These are phyloP conservation scores for Streptopelia turtur DNA, from an alignment of 2,797 vertebrate genomes.

Conservation along the genomic window DNA sequence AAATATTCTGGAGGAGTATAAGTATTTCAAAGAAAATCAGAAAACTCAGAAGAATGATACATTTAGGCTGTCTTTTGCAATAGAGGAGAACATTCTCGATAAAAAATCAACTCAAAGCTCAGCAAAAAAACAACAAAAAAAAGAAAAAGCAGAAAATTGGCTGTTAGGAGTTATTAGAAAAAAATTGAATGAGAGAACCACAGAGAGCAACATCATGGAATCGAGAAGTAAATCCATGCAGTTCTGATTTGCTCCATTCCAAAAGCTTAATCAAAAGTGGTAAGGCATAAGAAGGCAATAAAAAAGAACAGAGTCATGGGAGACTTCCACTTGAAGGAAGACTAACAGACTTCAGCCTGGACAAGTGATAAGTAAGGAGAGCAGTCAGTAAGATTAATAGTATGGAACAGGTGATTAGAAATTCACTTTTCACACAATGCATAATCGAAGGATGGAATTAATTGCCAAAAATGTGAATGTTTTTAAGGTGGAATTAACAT, in stretches of 20 bases:
- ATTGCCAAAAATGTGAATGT: neutral
- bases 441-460: neutral
- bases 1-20: neutral
- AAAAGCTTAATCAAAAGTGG: neutral
- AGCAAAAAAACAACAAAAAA: neutral
- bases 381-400: neutral
- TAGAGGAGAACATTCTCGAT: neutral
- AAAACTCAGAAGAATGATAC: neutral
- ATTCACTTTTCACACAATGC: neutral
- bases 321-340: neutral
- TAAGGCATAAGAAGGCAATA: neutral
- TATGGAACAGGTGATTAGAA: neutral
- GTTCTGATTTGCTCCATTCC: neutral
- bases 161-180: neutral
- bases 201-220: neutral
- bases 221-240: neutral
- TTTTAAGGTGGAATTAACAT: neutral
- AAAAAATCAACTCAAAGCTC: neutral
- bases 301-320: neutral
- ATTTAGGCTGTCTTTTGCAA: neutral
- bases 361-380: neutral
- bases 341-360: neutral
- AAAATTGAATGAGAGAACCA: neutral
- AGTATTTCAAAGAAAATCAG: neutral
- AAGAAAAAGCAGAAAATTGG: neutral